Evolutionary conservation across 2,797 vertebrate species (phyloP).

Genomic region (Spinus pinus): DNA sequence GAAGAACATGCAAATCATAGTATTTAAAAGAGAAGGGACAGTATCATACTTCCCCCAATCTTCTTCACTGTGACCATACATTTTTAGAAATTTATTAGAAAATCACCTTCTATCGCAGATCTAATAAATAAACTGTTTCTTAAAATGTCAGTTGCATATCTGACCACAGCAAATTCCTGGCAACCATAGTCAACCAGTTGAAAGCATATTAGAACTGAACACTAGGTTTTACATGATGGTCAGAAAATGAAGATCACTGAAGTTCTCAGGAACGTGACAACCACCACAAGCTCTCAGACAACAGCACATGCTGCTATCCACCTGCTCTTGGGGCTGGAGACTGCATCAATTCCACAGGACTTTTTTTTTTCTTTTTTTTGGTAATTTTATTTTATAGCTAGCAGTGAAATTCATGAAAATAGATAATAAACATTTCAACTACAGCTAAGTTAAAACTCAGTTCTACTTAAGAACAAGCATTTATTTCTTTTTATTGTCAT

Average conservation of each 20-base stretch:
- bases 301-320: not conserved
- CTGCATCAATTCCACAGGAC: not conserved
- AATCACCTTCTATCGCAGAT: not conserved
- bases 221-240: not conserved
- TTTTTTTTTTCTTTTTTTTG: not conserved
- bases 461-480: not conserved
- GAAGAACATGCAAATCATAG: not conserved
- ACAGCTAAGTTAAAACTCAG: not conserved
- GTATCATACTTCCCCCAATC: not conserved
- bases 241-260: not conserved
- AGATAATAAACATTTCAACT: not conserved
- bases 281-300: rapidly evolving
- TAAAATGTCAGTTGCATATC: not conserved
- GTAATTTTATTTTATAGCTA: not conserved
- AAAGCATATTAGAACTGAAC: not conserved
- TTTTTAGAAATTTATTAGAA: not conserved
- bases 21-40: not conserved
- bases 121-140: not conserved
- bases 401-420: not conserved
- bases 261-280: not conserved
- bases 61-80: not conserved
- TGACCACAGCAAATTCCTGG: not conserved
- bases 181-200: not conserved
- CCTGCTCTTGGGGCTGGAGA: not conserved
- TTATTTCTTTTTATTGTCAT: not conserved